phyloP scores from a whole-genome alignment of 2,113 vertebrate species.

The Hippoglossus stenolepis region DNA sequence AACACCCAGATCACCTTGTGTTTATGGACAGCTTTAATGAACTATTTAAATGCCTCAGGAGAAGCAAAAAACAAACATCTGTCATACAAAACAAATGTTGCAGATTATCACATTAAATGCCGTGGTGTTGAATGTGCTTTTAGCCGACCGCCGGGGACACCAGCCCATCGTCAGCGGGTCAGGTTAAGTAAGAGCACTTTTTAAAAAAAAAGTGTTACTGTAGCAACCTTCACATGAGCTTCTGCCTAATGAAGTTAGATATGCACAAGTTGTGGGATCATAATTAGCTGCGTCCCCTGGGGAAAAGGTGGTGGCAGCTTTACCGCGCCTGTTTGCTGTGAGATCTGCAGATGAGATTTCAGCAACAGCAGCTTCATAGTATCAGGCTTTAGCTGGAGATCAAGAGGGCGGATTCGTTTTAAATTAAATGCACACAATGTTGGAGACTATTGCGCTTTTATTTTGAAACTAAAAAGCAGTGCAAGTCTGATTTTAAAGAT shows the following conservation, averaged over 20 bases:
- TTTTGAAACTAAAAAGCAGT: conserved; percentile 6
- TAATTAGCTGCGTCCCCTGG: conserved; percentile 55
- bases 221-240: conserved; percentile 57
- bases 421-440: conserved; percentile 18
- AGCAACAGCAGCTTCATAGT: background rate
- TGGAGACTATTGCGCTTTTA: background rate
- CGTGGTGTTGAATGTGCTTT: conserved; percentile 7
- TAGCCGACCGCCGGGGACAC: conserved; percentile 30
- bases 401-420: conserved; percentile 8
- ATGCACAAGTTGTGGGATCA: conserved; percentile 48
- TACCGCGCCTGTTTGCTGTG: conserved; percentile 32
- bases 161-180: conserved; percentile 6
- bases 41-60: conserved; percentile 22
- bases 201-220: conserved; percentile 49
- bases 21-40: conserved; percentile 30
- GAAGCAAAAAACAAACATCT: conserved; percentile 12
- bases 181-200: conserved; percentile 38
- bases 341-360: conserved; percentile 39
- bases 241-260: conserved; percentile 57
- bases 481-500: background rate
- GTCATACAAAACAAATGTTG: conserved; percentile 5
- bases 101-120: conserved; percentile 15
- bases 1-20: conserved; percentile 16
- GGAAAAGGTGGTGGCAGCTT: conserved; percentile 46
- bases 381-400: conserved; percentile 21